These are phyloP conservation scores for Noturus placidus DNA, from an alignment of 2,113 vertebrate genomes.

Conservation along the genomic window DNA sequence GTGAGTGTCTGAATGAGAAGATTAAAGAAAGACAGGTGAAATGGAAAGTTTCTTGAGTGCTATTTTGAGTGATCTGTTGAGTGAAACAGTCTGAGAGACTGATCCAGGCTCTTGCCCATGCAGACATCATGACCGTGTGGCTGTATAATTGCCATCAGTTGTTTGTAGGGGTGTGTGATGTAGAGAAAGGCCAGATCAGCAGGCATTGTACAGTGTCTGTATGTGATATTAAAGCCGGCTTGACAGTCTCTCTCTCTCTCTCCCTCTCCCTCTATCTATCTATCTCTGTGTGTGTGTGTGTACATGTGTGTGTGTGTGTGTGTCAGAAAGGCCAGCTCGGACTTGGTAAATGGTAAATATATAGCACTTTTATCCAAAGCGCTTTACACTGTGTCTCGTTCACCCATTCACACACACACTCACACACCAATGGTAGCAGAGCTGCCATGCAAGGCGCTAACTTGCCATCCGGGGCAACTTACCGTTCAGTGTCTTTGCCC, in stretches of 20 bases:
- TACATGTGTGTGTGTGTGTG: neutral
- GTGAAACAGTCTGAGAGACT: conserved; percentile 42
- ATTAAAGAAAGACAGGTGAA: conserved; percentile 35
- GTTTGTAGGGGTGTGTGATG: conserved; percentile 41
- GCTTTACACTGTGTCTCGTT: no score
- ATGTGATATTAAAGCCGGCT: neutral
- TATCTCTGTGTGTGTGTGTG: neutral
- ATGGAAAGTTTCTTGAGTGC: conserved; percentile 40
- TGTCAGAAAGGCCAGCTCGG: conserved; percentile 56
- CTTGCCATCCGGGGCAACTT: no score
- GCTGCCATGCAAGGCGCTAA: no score
- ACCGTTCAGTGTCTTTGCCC: no score
- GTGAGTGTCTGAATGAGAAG: conserved; percentile 3
- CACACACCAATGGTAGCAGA: no score
- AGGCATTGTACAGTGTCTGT: conserved; percentile 34
- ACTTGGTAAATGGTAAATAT: no score
- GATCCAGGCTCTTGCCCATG: neutral
- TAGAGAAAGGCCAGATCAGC: conserved; percentile 56
- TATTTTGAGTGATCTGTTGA: conserved; percentile 44
- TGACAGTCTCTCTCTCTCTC: neutral
- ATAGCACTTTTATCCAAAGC: no score
- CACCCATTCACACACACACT: no score
- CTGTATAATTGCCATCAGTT: conserved; percentile 58
- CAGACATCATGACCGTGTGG: conserved; percentile 45
- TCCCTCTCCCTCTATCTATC: neutral